Evolutionary conservation across 2,888 invertebrate genomes (phyloP), one percentile per base, ranked within the genome.

Genomic region (Melieria crassipennis): DNA sequence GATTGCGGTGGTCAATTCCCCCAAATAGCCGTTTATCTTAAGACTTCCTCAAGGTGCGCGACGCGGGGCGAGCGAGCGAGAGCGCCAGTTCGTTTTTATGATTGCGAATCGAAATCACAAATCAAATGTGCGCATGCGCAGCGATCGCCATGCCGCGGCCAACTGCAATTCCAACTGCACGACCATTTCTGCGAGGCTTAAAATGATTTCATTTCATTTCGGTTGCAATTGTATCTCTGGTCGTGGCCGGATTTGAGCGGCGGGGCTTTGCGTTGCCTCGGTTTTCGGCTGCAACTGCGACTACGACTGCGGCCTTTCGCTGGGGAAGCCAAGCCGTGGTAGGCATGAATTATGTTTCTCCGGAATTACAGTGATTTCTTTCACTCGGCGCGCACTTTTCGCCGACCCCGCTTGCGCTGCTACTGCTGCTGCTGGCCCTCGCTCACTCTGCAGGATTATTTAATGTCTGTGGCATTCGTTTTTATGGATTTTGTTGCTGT

Each of bases 191-290:
- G 67, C 66, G 50, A 73, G 74, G 73, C 73, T 65, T 73, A 69
- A 74, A 82, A 80, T 83, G 78, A 78, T 83, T 81, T 81, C 75
- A 81, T 80, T 82, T 77, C 72, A 79, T 76, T 80, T 77, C 78
- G 65, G 57, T 64, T 70, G 70, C 73, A 73, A 71, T 66, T 71
- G 66, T 55, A 63, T 55, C 57, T 48, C 45, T 56, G 10, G 47
- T 43, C 47, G 47, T 58, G 62, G 45, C 30, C 30, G 30, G 30
- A 30, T 30, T 30, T 30, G 30, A 30, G 30, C 30, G 30, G 30
- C 30, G 30, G 16, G 16, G 16, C 16, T 16, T 16, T 16, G 16
- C 16, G 16, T 16, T 16, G 43, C 58, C 3, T 30, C 11, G 30
- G 43, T 58, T 42, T 13, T 30, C 30, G 45, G 50, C 46, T 61